These are phyloP conservation scores for Dicaeum eximium DNA, from an alignment of 2,113 vertebrate species.

Conservation along the genomic window DNA sequence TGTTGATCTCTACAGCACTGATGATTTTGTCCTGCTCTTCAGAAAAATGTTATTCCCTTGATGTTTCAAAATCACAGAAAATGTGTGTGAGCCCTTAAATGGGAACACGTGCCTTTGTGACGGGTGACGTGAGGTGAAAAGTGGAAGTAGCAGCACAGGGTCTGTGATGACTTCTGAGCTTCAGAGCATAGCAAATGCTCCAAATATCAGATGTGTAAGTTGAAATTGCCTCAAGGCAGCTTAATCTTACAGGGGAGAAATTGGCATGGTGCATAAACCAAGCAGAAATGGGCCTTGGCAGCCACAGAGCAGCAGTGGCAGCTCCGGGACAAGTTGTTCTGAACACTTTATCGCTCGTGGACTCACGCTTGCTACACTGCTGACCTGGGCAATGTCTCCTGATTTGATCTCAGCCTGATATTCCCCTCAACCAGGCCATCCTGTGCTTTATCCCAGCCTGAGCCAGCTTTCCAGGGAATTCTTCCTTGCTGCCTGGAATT, in stretches of 20 bases:
- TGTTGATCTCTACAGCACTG: neutral
- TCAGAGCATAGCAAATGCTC: neutral
- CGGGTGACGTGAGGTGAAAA: neutral
- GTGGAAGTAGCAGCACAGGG: neutral
- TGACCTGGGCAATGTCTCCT: neutral
- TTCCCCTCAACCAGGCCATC: neutral
- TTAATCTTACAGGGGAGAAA: slow-evolving; percentile 43
- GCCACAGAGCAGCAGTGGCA: neutral
- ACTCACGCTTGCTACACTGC: neutral
- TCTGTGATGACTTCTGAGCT: neutral
- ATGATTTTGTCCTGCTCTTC: neutral
- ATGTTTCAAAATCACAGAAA: neutral
- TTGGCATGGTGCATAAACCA: slow-evolving; percentile 40
- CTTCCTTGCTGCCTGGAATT: neutral
- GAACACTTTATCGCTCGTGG: neutral
- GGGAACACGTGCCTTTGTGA: fast-evolving
- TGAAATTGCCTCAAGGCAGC: slow-evolving; percentile 6
- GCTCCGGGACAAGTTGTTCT: slow-evolving; percentile 28
- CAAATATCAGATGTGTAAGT: slow-evolving; percentile 2
- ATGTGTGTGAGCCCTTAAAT: neutral
- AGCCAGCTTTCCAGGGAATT: neutral
- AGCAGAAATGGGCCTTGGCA: slow-evolving; percentile 60
- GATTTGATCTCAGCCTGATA: neutral
- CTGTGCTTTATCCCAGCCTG: neutral
- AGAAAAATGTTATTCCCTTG: neutral